A percentile compares a stretch with the other conserved stretches of the same genome.
phyloP scores from a whole-genome alignment of 2,797 vertebrate genomes.

The Macroramphosus scolopax region DNA sequence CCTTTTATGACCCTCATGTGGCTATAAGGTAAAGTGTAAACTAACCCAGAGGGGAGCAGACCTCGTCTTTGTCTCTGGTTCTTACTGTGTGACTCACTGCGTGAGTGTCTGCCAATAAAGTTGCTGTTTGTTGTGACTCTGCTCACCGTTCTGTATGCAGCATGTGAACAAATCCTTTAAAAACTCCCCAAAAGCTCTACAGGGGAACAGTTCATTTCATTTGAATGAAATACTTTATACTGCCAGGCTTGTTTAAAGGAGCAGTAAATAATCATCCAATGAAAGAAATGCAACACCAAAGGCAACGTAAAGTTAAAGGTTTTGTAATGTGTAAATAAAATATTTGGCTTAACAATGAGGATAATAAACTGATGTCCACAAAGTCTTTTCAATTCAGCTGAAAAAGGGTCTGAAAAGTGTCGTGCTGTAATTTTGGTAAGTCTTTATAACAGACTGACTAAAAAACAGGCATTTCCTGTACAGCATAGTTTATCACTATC shows the following conservation, averaged over 20 bases:
- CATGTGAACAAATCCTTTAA: background rate
- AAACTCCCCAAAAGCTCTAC: background rate
- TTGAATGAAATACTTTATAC: background rate
- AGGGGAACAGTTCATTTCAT: background rate
- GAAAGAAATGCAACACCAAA: background rate
- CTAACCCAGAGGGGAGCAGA: slow-evolving; percentile 5
- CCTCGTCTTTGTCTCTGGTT: no score
- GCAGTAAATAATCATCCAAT: background rate
- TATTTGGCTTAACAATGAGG: background rate
- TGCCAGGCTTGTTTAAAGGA: background rate
- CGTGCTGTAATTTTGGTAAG: background rate
- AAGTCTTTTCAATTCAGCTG: background rate
- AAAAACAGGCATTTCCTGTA: slow-evolving; percentile 5
- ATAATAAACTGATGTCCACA: background rate
- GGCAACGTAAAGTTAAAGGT: no score
- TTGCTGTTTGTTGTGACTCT: background rate
- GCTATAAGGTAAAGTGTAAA: background rate
- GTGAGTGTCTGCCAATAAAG: no score
- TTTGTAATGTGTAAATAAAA: background rate
- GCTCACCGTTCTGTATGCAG: background rate
- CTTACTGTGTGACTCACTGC: no score
- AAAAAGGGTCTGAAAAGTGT: background rate
- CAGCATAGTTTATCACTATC: slow-evolving; percentile 3
- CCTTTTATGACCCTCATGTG: background rate
- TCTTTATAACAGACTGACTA: slow-evolving; percentile 8